Conservation (phyloP, 35 echinoderm and acorn worm species). For the Apostichopus parvimensis region DNA sequence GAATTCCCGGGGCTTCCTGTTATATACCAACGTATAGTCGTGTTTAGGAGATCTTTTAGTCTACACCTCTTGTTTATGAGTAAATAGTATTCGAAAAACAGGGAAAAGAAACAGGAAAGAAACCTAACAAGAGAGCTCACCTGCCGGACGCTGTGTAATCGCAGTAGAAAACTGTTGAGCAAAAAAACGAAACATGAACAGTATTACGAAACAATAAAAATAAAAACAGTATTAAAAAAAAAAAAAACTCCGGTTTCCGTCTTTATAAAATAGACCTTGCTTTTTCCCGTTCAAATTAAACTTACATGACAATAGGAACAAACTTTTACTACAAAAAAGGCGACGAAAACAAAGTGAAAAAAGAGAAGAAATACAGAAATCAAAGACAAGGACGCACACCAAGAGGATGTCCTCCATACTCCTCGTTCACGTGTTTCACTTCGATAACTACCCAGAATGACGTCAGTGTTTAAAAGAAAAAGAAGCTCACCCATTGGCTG, state of each 20-base stretch:
- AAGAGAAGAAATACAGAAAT: too few species aligned
- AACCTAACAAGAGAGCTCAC: constrained; percentile 24
- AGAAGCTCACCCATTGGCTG: too few species aligned
- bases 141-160: constrained; percentile 69
- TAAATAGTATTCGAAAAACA: constrained; percentile 6
- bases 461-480: too few species aligned
- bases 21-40: background rate
- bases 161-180: constrained; percentile 54
- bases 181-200: constrained; percentile 5
- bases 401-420: too few species aligned
- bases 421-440: too few species aligned
- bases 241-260: too few species aligned
- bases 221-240: too few species aligned
- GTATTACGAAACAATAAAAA: too few species aligned
- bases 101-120: background rate
- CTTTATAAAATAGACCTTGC: background rate
- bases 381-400: too few species aligned
- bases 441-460: too few species aligned
- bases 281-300: background rate
- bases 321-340: background rate
- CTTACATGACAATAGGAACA: background rate
- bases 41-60: background rate
- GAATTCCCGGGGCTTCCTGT: background rate
- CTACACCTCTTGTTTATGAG: background rate
- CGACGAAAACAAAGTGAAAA: too few species aligned